Evolutionary conservation across 2,888 invertebrate species (phyloP).

Genomic region (Cephonodes hylas): DNA sequence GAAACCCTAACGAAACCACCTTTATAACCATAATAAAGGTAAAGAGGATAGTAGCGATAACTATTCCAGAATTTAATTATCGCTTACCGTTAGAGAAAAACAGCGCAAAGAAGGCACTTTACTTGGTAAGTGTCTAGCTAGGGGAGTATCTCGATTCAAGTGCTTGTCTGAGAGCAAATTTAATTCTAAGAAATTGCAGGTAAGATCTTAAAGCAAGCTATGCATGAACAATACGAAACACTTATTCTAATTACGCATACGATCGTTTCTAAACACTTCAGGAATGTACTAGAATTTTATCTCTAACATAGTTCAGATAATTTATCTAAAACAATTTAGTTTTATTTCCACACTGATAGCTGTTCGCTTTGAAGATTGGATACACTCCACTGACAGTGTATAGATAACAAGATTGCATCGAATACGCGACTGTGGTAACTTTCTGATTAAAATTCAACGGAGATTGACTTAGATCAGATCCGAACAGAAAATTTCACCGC

Average conservation of each 20-base stretch:
- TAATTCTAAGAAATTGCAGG: slow-evolving; percentile 5
- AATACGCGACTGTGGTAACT: background rate
- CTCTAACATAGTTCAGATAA: background rate
- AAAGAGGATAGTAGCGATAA: background rate
- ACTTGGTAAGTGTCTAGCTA: background rate
- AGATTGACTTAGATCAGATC: slow-evolving; percentile 1
- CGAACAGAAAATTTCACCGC: background rate
- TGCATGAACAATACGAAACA: background rate
- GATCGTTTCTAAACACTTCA: background rate
- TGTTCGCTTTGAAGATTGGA: background rate
- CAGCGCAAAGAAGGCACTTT: slow-evolving; percentile 2
- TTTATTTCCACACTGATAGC: background rate
- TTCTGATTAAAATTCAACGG: slow-evolving; percentile 7
- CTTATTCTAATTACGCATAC: background rate
- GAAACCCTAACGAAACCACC: background rate
- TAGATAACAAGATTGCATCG: background rate
- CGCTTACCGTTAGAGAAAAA: background rate
- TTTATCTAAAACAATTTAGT: background rate
- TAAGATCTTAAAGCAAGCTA: background rate
- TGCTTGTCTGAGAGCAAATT: background rate
- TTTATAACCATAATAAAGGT: background rate
- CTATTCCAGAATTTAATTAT: background rate
- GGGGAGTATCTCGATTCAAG: background rate
- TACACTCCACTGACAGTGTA: background rate
- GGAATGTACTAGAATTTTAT: background rate